Evolutionary conservation across 1,140 invertebrate genomes (phyloP), one percentile per base, ranked within the genome.

Genomic region (Marisa cornuarietis): DNA sequence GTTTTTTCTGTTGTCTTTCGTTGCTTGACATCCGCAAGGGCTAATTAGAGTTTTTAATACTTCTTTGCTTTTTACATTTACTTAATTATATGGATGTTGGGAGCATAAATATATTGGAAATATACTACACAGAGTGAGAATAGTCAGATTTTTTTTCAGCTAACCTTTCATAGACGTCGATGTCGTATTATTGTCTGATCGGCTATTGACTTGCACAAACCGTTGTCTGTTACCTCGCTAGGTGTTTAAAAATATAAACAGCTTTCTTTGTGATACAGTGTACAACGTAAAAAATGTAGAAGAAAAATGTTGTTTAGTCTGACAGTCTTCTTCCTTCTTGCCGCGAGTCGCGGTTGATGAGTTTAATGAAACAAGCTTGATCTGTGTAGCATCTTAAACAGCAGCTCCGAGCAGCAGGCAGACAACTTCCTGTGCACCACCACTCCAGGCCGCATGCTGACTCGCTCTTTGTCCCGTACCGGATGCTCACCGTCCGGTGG

Each of bases 341-440:
- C n/a, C 10, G 13, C 26, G 9, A 22, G 18, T 3, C 16, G n/a
- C 68, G 18, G 20, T 31, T 49, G 18, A 11, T 49, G 11, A 51
- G 24, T 49, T 71, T 71, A 20, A 9, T 71, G 54, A 9, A 58
- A 18, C 54, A 8, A 42, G 9, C 11, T 20, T n/a, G n/a, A n/a
- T n/a, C 51, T 71, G 18, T 71, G n/a, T 42, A 42, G 24, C 49
- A 18, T 24, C 51, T 24, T 71, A 20, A 31, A 49, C 42, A 71
- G 51, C 16, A 20, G 31, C n/a, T 5, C n/a, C 24, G 26, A 49
- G 11, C 26, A 42, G 20, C 51, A 51, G 3, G 13, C 49, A 58
- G 20, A 74, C n/a, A 49, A 51, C 49, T 49, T 75, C 54, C 49
- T 63, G 74, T 76, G 74, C 49, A 51, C 26, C 58, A 63, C 58